Conservation (phyloP, 2,888 invertebrate species). For the Caenorhabditis macrosperma region DNA sequence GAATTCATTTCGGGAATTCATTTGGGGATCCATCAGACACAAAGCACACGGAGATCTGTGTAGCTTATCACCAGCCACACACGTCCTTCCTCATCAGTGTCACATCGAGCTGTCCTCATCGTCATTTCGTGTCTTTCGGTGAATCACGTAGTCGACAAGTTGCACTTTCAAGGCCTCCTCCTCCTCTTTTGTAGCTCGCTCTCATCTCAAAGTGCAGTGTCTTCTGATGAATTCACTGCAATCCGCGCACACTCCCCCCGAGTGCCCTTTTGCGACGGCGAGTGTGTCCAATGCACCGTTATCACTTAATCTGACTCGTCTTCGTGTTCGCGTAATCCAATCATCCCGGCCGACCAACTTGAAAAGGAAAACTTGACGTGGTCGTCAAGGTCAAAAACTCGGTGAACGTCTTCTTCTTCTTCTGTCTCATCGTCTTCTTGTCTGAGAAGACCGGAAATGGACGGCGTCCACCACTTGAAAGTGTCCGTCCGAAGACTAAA, state of each 20-base stretch:
- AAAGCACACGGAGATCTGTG: neutral
- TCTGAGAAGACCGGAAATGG: conserved; percentile 34
- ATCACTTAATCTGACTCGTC: conserved; percentile 43
- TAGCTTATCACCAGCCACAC: neutral
- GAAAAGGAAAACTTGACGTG: conserved; percentile 43
- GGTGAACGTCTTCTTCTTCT: conserved; percentile 35
- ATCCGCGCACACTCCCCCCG: neutral
- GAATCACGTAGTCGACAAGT: conserved; percentile 3
- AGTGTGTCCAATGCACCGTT: conserved; percentile 22
- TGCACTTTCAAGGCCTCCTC: conserved; percentile 16
- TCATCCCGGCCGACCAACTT: conserved; percentile 33
- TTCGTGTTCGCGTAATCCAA: conserved; percentile 51
- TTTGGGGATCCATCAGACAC: neutral
- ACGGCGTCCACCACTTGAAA: conserved; percentile 30
- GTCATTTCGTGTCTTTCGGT: conserved; percentile 2
- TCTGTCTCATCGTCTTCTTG: no score
- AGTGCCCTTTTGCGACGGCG: conserved; percentile 32
- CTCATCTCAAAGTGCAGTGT: conserved; percentile 32
- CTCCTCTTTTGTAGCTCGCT: neutral
- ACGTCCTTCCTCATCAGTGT: neutral
- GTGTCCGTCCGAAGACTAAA: conserved; percentile 19
- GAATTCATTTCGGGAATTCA: neutral
- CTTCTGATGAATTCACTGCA: conserved; percentile 5
- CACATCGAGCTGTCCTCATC: conserved; percentile 4
- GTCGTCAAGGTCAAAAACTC: conserved; percentile 48